Evolutionary conservation across 1,140 invertebrate genomes (phyloP).

Genomic region (Calephelis nemesis): DNA sequence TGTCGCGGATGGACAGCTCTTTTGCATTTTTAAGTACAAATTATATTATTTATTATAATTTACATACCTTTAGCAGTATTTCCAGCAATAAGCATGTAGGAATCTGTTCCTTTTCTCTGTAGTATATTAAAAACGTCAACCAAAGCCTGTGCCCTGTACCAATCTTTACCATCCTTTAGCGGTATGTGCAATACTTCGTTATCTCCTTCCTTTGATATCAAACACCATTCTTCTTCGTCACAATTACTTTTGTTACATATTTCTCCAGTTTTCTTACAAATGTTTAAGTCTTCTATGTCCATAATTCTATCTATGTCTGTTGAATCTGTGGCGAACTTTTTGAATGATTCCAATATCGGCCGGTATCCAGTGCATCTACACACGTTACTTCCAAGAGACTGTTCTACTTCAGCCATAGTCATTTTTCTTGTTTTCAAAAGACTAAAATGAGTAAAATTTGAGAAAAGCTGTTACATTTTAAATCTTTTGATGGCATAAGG

Average conservation of each 20-base stretch:
- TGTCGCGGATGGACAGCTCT: too few species aligned
- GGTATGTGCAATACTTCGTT: slow-evolving; percentile 32
- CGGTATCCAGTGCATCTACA: slow-evolving; percentile 90
- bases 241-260: slow-evolving; percentile 41
- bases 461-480: too few species aligned
- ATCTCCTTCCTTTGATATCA: slow-evolving; percentile 39
- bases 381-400: slow-evolving; percentile 85
- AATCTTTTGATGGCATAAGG: too few species aligned
- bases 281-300: slow-evolving; percentile 49
- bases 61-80: slow-evolving; percentile 72
- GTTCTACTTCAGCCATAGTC: slow-evolving; percentile 83
- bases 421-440: slow-evolving; percentile 61
- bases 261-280: slow-evolving; percentile 37
- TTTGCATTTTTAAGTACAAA: too few species aligned
- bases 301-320: slow-evolving; percentile 22
- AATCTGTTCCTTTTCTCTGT: slow-evolving; percentile 29
- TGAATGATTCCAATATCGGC: slow-evolving; percentile 87
- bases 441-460: slow-evolving; percentile 33
- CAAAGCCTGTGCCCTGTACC: slow-evolving; percentile 48
- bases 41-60: too few species aligned
- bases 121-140: slow-evolving; percentile 73
- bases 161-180: slow-evolving; percentile 46
- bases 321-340: slow-evolving; percentile 79
- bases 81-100: slow-evolving; percentile 82
- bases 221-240: slow-evolving; percentile 47